These are phyloP conservation scores for Ammodytes dubius DNA, from an alignment of 2,113 vertebrate species.

Conservation along the genomic window DNA sequence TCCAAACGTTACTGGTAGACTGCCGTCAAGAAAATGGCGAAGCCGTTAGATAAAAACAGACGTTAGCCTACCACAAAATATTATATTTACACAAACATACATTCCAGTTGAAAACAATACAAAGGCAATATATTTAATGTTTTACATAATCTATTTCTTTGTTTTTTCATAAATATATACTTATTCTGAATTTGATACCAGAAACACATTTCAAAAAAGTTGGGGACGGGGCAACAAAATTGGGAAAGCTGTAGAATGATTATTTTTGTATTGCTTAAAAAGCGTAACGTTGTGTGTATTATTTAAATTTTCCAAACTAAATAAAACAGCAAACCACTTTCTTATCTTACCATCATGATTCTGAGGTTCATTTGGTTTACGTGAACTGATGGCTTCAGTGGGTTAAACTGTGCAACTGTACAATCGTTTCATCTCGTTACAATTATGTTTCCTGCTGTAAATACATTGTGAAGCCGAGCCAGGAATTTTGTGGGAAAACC, in stretches of 20 bases:
- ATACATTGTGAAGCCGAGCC: not conserved
- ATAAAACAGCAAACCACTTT: constrained; percentile 17
- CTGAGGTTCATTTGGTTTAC: not conserved
- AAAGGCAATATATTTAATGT: too few species aligned
- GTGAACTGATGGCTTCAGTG: not conserved
- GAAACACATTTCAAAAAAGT: too few species aligned
- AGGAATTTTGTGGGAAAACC: not conserved
- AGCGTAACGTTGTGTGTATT: too few species aligned
- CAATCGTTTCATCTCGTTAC: not conserved
- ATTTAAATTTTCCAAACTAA: too few species aligned
- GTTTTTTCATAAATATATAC: too few species aligned
- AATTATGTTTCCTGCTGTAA: not conserved
- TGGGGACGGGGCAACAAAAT: too few species aligned
- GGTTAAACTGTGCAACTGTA: not conserved
- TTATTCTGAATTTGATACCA: too few species aligned
- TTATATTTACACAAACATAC: too few species aligned
- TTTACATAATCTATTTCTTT: too few species aligned
- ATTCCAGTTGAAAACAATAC: too few species aligned
- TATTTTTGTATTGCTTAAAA: too few species aligned
- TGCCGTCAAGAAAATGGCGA: constrained; percentile 52
- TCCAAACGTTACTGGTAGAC: constrained; percentile 97
- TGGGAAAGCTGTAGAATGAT: too few species aligned
- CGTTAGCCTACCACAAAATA: constrained; percentile 5
- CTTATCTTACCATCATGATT: constrained; percentile 6
- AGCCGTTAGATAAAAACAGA: not conserved